Percentiles rank a stretch among this genome's conserved stretches.
Conservation (phyloP, 2,797 vertebrate genomes). For the Apogon hyalosoma region DNA sequence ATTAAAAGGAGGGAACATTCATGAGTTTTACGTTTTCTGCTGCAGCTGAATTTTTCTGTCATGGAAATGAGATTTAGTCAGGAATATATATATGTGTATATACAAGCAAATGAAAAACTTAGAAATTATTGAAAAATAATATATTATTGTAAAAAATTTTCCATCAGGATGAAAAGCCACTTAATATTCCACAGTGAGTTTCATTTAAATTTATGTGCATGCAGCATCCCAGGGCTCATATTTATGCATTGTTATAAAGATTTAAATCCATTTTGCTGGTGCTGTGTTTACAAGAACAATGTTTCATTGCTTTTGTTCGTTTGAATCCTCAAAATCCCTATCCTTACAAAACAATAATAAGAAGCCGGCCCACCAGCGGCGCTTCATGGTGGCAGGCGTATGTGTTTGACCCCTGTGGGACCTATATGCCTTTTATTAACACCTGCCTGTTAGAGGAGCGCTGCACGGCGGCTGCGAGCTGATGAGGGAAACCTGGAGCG, state of each 20-base stretch:
- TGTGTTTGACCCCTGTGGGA: slow-evolving; percentile 91
- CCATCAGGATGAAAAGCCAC: slow-evolving; percentile 3
- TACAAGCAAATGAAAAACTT: neutral
- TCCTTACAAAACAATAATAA: slow-evolving; percentile 81
- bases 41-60: slow-evolving; percentile 3
- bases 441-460: slow-evolving; percentile 96
- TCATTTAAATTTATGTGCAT: slow-evolving; percentile 19
- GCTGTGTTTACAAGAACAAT: slow-evolving; percentile 71
- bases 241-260: slow-evolving; percentile 61
- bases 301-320: slow-evolving; percentile 71
- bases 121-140: slow-evolving; percentile 8
- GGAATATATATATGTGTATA: neutral
- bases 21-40: neutral
- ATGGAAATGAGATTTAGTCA: slow-evolving; percentile 2
- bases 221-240: slow-evolving; percentile 37
- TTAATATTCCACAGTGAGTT: slow-evolving; percentile 30
- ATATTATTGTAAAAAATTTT: slow-evolving; percentile 9
- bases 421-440: slow-evolving; percentile 99
- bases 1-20: neutral
- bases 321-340: slow-evolving; percentile 73
- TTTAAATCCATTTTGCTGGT: slow-evolving; percentile 62
- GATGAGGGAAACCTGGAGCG: slow-evolving; percentile 98
- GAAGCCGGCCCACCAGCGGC: slow-evolving; percentile 74
- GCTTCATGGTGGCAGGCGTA: slow-evolving; percentile 79
- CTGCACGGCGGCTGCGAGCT: slow-evolving; percentile 91